Base-by-base conservation (phyloP, 1,140 invertebrate genomes). In the Platyscapa corneri region DNA sequence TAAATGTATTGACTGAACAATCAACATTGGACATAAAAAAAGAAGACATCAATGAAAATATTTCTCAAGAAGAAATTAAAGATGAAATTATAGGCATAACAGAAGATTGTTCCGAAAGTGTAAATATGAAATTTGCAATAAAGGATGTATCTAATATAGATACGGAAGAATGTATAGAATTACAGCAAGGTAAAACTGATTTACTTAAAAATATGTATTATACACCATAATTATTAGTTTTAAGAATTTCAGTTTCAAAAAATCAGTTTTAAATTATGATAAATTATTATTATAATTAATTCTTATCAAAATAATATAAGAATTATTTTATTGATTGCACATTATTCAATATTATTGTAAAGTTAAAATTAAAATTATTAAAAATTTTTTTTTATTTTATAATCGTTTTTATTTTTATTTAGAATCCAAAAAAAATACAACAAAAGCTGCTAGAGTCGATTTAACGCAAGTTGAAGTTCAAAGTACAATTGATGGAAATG, bases 401-500 rank as follows among this genome's bases (percentile, higher is more conserved):
- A n/a, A n/a, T n/a, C n/a, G n/a, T n/a, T n/a, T n/a, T n/a, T n/a
- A n/a, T n/a, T 42, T 23, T 32, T 81, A 23, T 39, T 53, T 76
- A 91, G 91, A 90, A 79, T 85, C 92, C 0, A 93, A 95, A 82
- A 93, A 94, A 86, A 90, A 87, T 23, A 80, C 93, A 18, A 86
- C 92, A 23, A 91, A 92, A 83, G 89, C 90, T 7, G 91, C 94
- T 3, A 87, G 89, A 8, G 89, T 92, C 0, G 95, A 96, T 72
- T 95, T 95, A 1, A 95, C 95, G 7, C 94, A 95, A 82, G 92
- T 94, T 27, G 94, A 94, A 0, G 93, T 96, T 39, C 94, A 94
- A 34, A 95, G 95, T 86, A 95, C 95, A 7, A 96, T 97, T 80
- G 96, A 96, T 89, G 96, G 96, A 67, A 96, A 97, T 91, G 94